Base-by-base conservation (phyloP, 92 coral and sea anemone species). In the Palythoa caribaeorum region DNA sequence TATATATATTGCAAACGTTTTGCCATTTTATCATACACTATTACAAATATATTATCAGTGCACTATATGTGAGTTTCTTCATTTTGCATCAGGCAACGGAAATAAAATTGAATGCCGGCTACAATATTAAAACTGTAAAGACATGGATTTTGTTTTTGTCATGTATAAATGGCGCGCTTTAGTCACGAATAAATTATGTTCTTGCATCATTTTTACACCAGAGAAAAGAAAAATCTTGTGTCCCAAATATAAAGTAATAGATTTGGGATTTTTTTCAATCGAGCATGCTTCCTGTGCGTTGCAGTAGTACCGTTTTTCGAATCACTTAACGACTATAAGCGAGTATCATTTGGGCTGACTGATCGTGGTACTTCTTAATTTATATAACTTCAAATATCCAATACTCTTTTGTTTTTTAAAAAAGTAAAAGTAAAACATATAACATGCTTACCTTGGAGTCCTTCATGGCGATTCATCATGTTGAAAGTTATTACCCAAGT, bases 321-420 rank as follows among this genome's bases (percentile, higher is more conserved):
- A 38, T 7, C 77, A 38, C 20, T 73, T 15, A 73, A 73, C 54
- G 62, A 55, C 62, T 55, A 55, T 73, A 73, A 38, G 77, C 54
- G 52, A 38, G 77, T 73, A 73, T 73, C 36, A 44, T 73, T 73
- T 73, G 54, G 77, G 77, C 77, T 73, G 77, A 73, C 77, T 73
- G 77, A 17, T 73, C 77, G 77, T 73, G 77, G 54, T 55, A 55
- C 39, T 70, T 70, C 39, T 21, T 11, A 70, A 70, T 70, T 21
- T 70, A 69, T 69, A 73, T 38, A 38, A 37, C 9, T 44, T 73
- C 77, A 73, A 73, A 73, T 73, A 73, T 44, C 77, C 77, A 73
- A 44, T 39, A 13, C 77, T 73, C 77, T 73, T 73, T 73, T 73
- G 19, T 38, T 73, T 38, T 55, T 55, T 55, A 55, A 55, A 55